Evolutionary conservation across 2,888 invertebrate genomes (phyloP), one percentile per base, ranked within the genome.

Genomic region (Tipula confusa): DNA sequence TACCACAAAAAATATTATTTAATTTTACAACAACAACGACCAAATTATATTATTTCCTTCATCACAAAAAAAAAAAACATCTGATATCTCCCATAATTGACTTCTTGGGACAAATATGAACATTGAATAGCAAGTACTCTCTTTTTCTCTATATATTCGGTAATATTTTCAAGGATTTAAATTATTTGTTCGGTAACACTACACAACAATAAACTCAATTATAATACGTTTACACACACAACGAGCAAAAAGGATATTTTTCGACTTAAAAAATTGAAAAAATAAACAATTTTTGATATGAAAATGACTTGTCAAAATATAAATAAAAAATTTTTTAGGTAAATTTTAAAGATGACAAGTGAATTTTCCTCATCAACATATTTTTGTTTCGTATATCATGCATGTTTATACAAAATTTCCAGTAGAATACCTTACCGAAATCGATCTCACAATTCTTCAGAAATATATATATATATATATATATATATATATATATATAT

Each of bases 311-410:
- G 64, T 64, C 64, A 64, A 24, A 64, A 64, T 9, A 24, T 24
- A 7, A 43, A 43, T 11, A 6, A 36, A 11, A 9, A n/a, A n/a
- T n/a, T n/a, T n/a, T n/a, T n/a, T n/a, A 64, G 64, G 64, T 64
- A 64, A 24, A 64, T 64, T 64, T 64, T 9, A 64, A 64, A 64
- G 64, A 64, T 64, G 64, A 64, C 64, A 64, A 64, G 64, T 64
- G 64, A 64, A 24, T 64, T 64, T 64, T 64, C 24, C 24, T 24
- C 64, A 64, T 64, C 64, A 64, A 64, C 18, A 64, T 64, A 64
- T 64, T 64, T 64, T 24, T 24, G 2, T 24, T 64, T 64, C 64
- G 1, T 64, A 64, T 9, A 15, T 18, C 7, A 64, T 9, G 64
- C 24, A 24, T 18, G 13, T 64, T 64, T 64, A n/a, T 24, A 24